Conservation (phyloP, 2,797 vertebrate species). For the Coregonus sp. region DNA sequence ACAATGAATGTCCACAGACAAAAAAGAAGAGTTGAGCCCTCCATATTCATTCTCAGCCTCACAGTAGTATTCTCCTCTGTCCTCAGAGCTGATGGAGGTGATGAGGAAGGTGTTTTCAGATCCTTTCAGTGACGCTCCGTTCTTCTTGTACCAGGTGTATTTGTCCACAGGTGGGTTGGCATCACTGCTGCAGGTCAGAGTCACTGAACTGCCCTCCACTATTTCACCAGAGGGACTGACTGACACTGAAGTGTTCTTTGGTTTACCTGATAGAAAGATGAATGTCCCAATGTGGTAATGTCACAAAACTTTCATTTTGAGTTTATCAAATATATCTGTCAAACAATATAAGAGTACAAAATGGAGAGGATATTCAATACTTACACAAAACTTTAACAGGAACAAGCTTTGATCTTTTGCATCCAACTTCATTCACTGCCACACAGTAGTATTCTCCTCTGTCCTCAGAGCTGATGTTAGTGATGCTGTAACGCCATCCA, state of each 20-base stretch:
- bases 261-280: conserved; percentile 9
- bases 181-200: conserved; percentile 46
- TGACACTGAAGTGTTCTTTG: neutral
- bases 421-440: neutral
- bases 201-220: conserved; percentile 29
- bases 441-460: neutral
- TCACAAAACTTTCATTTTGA: too few relatives aligned
- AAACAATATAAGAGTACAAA: too few relatives aligned
- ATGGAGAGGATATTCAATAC: too few relatives aligned
- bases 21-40: conserved; percentile 5
- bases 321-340: too few relatives aligned
- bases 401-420: too few relatives aligned
- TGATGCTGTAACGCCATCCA: conserved; percentile 7
- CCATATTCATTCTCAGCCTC: conserved; percentile 7
- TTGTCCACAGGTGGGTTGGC: conserved; percentile 43
- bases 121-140: neutral
- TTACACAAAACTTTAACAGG: too few relatives aligned
- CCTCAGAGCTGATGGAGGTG: conserved; percentile 18
- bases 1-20: conserved; percentile 2
- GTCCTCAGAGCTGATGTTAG: conserved; percentile 7
- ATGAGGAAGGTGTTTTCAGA: conserved; percentile 17
- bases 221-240: conserved; percentile 15
- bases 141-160: conserved; percentile 45
- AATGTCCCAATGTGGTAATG: neutral
- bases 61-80: conserved; percentile 41